Conservation (phyloP, 2,797 vertebrate genomes). For the Molossus molossus region DNA sequence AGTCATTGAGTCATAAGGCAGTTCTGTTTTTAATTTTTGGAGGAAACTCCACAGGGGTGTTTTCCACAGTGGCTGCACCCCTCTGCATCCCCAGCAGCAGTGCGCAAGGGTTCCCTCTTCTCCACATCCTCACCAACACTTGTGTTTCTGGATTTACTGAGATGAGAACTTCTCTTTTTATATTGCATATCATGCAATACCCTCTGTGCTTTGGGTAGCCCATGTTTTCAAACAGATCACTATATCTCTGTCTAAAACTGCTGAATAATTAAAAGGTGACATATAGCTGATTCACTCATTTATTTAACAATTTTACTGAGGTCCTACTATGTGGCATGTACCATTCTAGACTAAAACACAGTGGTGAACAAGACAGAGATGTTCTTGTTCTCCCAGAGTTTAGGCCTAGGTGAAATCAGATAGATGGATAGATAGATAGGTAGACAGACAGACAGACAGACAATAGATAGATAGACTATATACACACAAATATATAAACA, state of each 20-base stretch:
- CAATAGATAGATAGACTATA: neutral
- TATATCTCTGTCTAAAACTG: neutral
- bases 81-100: too few relatives aligned
- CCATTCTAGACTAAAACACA: neutral
- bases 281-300: neutral
- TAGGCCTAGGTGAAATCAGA: neutral
- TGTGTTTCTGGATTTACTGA: neutral
- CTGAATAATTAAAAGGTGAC: neutral
- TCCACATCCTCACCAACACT: neutral
- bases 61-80: too few relatives aligned
- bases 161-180: neutral
- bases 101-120: neutral
- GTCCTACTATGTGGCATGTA: neutral
- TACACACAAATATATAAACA: neutral
- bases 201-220: neutral
- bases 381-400: neutral
- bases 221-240: neutral
- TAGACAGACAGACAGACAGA: neutral
- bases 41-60: too few relatives aligned
- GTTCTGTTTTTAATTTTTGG: too few relatives aligned
- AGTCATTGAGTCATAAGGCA: neutral
- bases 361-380: neutral
- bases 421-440: too few relatives aligned
- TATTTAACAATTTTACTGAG: neutral
- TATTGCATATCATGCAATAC: neutral